Evolutionary conservation across 2,797 vertebrate genomes (phyloP), one percentile per base, ranked within the genome.

Genomic region (Lateolabrax maculatus): DNA sequence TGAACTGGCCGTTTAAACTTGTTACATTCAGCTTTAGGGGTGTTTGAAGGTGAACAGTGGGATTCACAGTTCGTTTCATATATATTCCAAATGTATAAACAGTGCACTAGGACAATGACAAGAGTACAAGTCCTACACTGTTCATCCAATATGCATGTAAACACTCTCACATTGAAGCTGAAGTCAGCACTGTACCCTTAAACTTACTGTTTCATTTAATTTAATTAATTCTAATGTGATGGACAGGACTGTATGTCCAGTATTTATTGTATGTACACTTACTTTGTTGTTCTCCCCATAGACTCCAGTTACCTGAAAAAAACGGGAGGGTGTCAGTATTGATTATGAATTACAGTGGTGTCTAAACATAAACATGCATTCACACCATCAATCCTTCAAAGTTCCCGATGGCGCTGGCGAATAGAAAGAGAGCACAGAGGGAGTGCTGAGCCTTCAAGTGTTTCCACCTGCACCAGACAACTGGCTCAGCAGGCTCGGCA

Each of bases 251-350:
- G 27, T 56, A 69, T 46, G 15, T 19, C 71, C 31, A 36, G 15
- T 19, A 60, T 49, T 4, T 37, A 6, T 6, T 49, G 52, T 18
- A 55, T 77, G 25, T 41, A 7, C 90, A 97, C 98, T 98, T 93
- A 99, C 98, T 98, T 91, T 97, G 98, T 87, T 97, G 98, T 21
- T 99, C 98, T 87, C 98, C 97, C 98, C 98, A 99, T 79, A 98
- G 95, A 94, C 95, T 98, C 98, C 98, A 99, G 96, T 98, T 99
- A 96, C 98, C 98, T 99, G 94, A 64, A 94, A 92, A 75, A 79
- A 93, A 84, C 34, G 87, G 52, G 68, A 84, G 19, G 44, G 43
- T 41, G 58, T 88, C 52, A 81, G 73, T 79, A 76, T 56, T 73
- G 73, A 83, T 83, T 74, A 52, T 76, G 29, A 80, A 75, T 39